phyloP scores from a whole-genome alignment of 2,113 vertebrate genomes.

The Cebus imitator region DNA sequence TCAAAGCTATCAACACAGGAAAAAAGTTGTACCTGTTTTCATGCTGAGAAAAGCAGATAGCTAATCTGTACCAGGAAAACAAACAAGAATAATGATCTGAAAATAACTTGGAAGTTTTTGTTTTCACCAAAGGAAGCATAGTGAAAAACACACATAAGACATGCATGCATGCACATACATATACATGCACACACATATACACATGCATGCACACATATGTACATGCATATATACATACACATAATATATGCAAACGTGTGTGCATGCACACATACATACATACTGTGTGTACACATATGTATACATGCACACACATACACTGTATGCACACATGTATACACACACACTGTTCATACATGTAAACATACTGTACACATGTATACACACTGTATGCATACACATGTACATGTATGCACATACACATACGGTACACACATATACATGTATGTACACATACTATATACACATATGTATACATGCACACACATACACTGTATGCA shows the following conservation, averaged over 20 bases:
- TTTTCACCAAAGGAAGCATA: neutral
- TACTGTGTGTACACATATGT: no score
- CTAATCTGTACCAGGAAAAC: neutral
- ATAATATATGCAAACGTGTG: neutral
- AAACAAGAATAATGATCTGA: slow-evolving; percentile 9
- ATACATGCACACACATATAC: neutral
- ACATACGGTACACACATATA: no score
- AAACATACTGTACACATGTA: no score
- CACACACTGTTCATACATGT: no score
- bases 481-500: no score
- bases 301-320: no score
- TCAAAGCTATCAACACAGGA: neutral
- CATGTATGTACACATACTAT: no score
- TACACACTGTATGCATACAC: no score
- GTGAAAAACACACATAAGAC: neutral
- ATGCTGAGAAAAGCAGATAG: slow-evolving; percentile 24
- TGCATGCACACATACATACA: no score
- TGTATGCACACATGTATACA: no score
- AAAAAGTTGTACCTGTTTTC: neutral
- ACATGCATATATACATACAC: neutral
- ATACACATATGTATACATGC: no score
- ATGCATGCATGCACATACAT: neutral
- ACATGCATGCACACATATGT: rapidly evolving
- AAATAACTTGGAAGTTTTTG: slow-evolving; percentile 27
- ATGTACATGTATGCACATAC: no score